Evolutionary conservation across 2,797 vertebrate genomes (phyloP), one percentile per base, ranked within the genome.

Genomic region (Gymnoscopelus microlampas): DNA sequence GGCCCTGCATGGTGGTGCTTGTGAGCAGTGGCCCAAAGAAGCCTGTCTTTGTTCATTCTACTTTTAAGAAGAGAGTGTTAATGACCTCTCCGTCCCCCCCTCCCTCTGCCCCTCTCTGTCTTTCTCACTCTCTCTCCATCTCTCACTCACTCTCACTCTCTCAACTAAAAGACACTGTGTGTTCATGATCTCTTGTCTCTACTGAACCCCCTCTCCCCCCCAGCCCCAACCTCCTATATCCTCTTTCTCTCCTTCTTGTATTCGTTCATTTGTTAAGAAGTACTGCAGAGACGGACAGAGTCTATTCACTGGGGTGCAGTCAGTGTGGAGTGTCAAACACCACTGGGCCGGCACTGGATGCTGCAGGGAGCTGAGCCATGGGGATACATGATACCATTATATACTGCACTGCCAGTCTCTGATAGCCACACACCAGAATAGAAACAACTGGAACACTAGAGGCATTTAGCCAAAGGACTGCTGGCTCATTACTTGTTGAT

Each of bases 291-390:
- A 90, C 79, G 86, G 88, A 64, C 81, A 74, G 75, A 80, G 80
- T 84, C 39, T 88, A 91, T 92, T 92, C 82, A 92, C 85, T 75
- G 68, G 74, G 84, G 87, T 89, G 73, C 68, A 82, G 81, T 91
- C 84, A 62, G 75, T 81, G 60, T 81, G 76, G 85, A 87, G 89
- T 87, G 84, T 90, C 87, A 81, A 88, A 87, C 77, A 81, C 80
- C 73, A 77, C 73, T 84, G 77, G n/a, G n/a, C n/a, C n/a, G n/a
- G 80, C 39, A 44, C 39, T 44, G 39, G 7, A 61, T 85, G 83
- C 70, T 84, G 79, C 74, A 65, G 71, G 76, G 76, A 71, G 77
- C 59, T 53, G 80, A 76, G 68, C 71, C 24, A 3, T 2, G 51
- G 24, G 72, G 86, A 86, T 79, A 85, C 83, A 85, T 60, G 76